These are phyloP conservation scores for Atta cephalotes DNA, from an alignment of 1,140 invertebrate species.

Conservation along the genomic window DNA sequence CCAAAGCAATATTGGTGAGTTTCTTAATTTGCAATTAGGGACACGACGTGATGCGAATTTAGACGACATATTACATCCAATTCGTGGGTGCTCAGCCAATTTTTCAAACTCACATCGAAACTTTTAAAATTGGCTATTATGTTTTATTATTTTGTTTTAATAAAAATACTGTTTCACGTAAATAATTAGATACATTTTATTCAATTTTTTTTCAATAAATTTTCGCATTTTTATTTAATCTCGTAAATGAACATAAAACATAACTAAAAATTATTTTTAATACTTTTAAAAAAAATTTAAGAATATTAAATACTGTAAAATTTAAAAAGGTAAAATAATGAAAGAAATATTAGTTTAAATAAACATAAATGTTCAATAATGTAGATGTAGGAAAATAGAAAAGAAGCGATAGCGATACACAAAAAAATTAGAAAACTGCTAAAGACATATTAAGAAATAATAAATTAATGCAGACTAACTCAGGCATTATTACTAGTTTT, in stretches of 20 bases:
- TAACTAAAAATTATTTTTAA: not conserved
- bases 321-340: not conserved
- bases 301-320: not conserved
- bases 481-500: not conserved
- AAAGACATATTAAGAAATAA: conserved; percentile 8
- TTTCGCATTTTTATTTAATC: not conserved
- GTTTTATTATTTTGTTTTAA: not conserved
- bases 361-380: not conserved
- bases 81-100: not conserved
- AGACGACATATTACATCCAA: conserved; percentile 29
- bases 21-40: conserved; percentile 74
- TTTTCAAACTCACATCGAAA: not conserved
- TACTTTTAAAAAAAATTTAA: conserved; percentile 10
- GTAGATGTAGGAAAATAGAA: not conserved
- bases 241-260: not conserved
- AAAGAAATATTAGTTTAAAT: not conserved
- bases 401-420: not conserved
- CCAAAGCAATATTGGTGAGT: conserved; percentile 66
- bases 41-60: conserved; percentile 68
- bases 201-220: not conserved
- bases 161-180: not conserved
- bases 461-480: not conserved
- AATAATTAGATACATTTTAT: conserved; percentile 9
- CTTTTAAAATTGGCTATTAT: not conserved
- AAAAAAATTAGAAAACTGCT: not conserved